Evolutionary conservation across 2,888 invertebrate genomes (phyloP).

Genomic region (Anaspis maculata): DNA sequence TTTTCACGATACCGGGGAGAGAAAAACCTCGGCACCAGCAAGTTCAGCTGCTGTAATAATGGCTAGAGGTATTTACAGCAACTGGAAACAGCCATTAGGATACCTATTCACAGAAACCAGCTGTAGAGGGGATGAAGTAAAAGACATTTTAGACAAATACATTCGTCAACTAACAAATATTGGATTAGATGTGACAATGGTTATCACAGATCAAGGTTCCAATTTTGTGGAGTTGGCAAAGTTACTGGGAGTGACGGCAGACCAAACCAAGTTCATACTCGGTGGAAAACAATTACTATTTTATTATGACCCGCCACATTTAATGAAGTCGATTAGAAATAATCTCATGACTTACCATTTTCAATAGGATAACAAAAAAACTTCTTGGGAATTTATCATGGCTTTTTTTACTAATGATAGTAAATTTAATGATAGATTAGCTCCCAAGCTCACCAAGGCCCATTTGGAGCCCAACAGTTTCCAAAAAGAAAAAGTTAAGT

Average conservation of each 20-base stretch:
- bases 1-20: constrained; percentile 7
- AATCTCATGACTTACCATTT: too few species aligned
- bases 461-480: too few species aligned
- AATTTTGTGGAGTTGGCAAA: constrained; percentile 6
- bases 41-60: constrained; percentile 6
- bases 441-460: too few species aligned
- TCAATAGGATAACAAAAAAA: not conserved
- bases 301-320: constrained; percentile 4
- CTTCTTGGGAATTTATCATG: not conserved
- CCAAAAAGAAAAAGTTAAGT: too few species aligned
- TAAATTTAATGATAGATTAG: too few species aligned
- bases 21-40: constrained; percentile 6
- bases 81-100: constrained; percentile 14
- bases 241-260: constrained; percentile 3
- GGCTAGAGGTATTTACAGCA: too few species aligned
- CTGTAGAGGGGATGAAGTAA: constrained; percentile 3
- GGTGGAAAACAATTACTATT: too few species aligned
- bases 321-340: constrained; percentile 3
- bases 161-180: constrained; percentile 6
- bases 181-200: constrained; percentile 4
- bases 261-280: too few species aligned
- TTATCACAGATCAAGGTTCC: constrained; percentile 8
- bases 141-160: constrained; percentile 5
- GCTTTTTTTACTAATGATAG: too few species aligned
- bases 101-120: constrained; percentile 8